Base-by-base conservation (phyloP, 2,797 vertebrate species). In the Notoglanidium macrostoma region DNA sequence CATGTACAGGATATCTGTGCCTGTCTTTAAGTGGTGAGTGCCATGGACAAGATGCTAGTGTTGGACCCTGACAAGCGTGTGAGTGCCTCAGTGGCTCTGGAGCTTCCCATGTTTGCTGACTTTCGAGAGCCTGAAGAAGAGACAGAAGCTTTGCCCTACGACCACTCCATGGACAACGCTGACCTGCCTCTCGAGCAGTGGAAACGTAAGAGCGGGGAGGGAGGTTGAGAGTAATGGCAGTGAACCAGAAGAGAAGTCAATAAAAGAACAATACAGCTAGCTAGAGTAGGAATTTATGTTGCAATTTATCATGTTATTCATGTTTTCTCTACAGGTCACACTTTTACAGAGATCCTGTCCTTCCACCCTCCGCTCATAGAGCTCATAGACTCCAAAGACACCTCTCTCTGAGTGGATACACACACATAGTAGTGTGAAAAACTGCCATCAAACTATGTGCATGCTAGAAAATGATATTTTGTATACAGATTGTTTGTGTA, bases 31-130 rank as follows among this genome's bases (percentile, higher is more conserved):
- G 98, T 97, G 0, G 96, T 99, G 89, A 96, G 93, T 55, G 96
- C 98, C 84, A 92, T 99, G 93, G 98, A 99, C 92, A 96, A 93
- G 87, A 99, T 99, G 98, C 92, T 99, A 57, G 93, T 99, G 89
- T 94, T 99, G 90, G 98, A 99, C 85, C 97, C 97, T 0, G 97
- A 99, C 85, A 95, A 94, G 90, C 94, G 98, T 83, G 93, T 96
- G 67, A 98, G 96, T 0, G 98, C 98, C 0, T 95, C 96, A 0
- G 96, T 97, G 90, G 97, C 98, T 0, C 94, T 99, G 88, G 81
- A 90, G 5, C 95, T 98, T 92, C 96, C 97, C 1, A 98, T 97
- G 93, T 99, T 99, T 85, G 92, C 96, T 1, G 94, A 97, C 81
- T 94, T 97, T 91, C 96, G 96, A 0, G 98, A 99, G 88, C 94